Conservation (phyloP, 2,797 vertebrate species). For the Micrastur ruficollis region DNA sequence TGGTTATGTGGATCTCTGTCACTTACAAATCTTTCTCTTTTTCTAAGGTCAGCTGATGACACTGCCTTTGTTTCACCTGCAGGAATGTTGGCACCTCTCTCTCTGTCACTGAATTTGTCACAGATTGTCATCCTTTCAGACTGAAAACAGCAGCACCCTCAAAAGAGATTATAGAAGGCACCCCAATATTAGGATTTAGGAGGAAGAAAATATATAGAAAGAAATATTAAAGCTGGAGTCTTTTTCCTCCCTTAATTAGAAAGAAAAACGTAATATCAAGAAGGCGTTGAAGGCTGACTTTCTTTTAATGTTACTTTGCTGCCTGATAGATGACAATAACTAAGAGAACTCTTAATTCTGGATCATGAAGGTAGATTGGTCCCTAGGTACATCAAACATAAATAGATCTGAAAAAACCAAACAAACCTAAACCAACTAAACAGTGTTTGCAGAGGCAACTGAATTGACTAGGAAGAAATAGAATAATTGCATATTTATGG, state of each 20-base stretch:
- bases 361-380: neutral
- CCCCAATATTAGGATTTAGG: neutral
- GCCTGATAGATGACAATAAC: neutral
- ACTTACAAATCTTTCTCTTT: neutral
- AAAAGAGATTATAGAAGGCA: neutral
- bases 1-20: neutral
- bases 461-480: neutral
- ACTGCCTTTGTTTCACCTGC: neutral
- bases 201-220: neutral
- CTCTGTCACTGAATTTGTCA: neutral
- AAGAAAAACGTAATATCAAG: neutral
- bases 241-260: neutral
- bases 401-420: neutral
- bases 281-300: neutral
- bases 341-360: neutral
- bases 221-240: neutral
- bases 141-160: accelerated
- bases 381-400: neutral
- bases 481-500: neutral
- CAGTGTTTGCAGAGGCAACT: neutral
- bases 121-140: neutral
- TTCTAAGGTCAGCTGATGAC: neutral
- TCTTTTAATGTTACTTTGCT: neutral
- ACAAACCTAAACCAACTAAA: neutral
- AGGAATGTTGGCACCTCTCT: neutral